Evolutionary conservation across 2,797 vertebrate genomes (phyloP).

Genomic region (Lutjanus campechanus): DNA sequence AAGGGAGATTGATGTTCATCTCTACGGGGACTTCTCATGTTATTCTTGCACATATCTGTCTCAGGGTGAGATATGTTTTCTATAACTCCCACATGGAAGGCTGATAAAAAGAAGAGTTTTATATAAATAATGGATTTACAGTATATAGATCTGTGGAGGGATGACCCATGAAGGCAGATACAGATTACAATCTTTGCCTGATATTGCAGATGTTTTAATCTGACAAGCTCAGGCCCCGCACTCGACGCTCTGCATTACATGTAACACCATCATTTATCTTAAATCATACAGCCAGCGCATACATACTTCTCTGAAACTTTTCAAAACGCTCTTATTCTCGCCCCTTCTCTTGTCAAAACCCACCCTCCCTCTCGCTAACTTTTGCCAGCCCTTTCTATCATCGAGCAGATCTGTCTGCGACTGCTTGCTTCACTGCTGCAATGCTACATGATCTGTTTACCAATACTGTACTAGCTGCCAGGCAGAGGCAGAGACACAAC

Average conservation of each 20-base stretch:
- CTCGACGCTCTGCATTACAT: not conserved
- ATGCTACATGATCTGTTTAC: slow-evolving; percentile 80
- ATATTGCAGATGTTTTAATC: slow-evolving; percentile 16
- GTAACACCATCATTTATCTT: not conserved
- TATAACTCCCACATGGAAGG: slow-evolving; percentile 41
- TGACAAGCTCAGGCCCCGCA: not conserved
- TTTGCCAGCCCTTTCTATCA: slow-evolving; percentile 35
- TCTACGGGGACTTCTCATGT: slow-evolving; percentile 31
- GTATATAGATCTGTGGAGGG: slow-evolving; percentile 29
- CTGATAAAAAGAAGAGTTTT: slow-evolving; percentile 47
- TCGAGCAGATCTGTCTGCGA: slow-evolving; percentile 40
- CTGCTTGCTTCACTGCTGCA: slow-evolving; percentile 62
- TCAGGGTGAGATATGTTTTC: slow-evolving; percentile 37
- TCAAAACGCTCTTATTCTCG: slow-evolving; percentile 14
- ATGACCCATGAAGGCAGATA: slow-evolving; percentile 36
- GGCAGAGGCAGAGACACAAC: slow-evolving; percentile 28
- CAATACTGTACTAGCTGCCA: slow-evolving; percentile 57
- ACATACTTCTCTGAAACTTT: not conserved
- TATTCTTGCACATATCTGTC: slow-evolving; percentile 59
- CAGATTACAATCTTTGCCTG: slow-evolving; percentile 6
- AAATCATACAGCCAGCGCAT: slow-evolving; percentile 2
- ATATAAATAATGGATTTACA: slow-evolving; percentile 51
- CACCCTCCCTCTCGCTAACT: slow-evolving; percentile 8
- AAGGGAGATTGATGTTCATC: slow-evolving; percentile 56
- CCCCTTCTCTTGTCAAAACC: slow-evolving; percentile 4